Evolutionary conservation across 2,888 invertebrate genomes (phyloP), one percentile per base, ranked within the genome.

Genomic region (Ametastegia equiseti): DNA sequence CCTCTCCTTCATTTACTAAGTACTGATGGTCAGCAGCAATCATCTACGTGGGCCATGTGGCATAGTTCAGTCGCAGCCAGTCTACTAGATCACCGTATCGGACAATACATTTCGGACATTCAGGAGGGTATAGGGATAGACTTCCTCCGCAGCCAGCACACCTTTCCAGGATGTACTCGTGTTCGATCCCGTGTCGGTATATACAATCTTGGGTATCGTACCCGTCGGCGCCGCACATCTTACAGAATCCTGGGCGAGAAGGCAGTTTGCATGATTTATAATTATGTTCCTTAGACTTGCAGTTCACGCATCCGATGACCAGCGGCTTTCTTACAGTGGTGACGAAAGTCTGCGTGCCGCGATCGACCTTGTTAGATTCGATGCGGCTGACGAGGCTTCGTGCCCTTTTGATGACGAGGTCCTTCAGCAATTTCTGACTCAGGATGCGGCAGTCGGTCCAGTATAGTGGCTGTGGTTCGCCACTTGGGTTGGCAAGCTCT

Each of bases 71-170:
- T 1, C 82, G 11, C 0, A 83, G 57, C 83, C 84, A 84, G 57
- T 83, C 83, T 19, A 81, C 78, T 7, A 82, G 5, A 1, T 71
- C 82, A 11, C 54, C 80, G 30, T 80, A 82, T 0, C 82, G 80
- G 4, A 84, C 63, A 5, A 82, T 84, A 13, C 84, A 84, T 19
- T 83, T 83, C 1, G 83, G 82, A 19, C 82, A 84, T 36, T 82
- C 83, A 0, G 81, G 82, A 9, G 65, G 77, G 13, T 83, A 83
- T 9, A 83, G 36, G 7, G 15, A 13, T 0, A 39, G 0, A 36
- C 82, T 77, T 0, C 57, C 30, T 2, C 42, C 13, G 36, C 83
- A 83, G 45, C 82, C 84, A 4, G 82, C 57, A 27, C 83, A 82
- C 1, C 82, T 67, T n/a, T 45, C 50, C 1, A 82, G 39, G 1